Percentiles rank a stretch among this genome's conserved stretches.
Conservation (phyloP, 1,140 invertebrate genomes). For the Octopus bimaculoides region DNA sequence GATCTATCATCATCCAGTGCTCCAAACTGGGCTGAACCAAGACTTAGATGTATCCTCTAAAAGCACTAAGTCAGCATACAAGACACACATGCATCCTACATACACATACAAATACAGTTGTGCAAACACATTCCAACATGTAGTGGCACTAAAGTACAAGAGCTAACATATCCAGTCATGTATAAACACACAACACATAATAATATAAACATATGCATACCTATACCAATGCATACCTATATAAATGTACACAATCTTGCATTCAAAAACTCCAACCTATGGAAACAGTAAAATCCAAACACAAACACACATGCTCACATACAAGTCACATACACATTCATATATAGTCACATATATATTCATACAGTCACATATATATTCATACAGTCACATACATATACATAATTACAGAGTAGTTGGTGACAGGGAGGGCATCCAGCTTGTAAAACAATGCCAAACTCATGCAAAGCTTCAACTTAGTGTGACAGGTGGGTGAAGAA, state of each 20-base stretch:
- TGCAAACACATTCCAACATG: no score
- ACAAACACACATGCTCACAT: not conserved
- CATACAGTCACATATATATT: not conserved
- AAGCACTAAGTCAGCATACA: not conserved
- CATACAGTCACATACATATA: not conserved
- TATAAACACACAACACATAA: constrained; percentile 14
- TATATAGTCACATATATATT: not conserved
- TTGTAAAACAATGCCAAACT: no score
- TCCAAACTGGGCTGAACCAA: not conserved
- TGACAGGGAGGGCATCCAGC: no score
- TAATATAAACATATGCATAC: not conserved
- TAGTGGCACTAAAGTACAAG: no score
- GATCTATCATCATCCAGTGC: not conserved
- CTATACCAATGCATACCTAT: not conserved
- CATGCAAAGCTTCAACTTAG: no score
- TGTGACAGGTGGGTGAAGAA: no score
- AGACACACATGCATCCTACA: no score
- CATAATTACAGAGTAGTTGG: not conserved
- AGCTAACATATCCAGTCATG: constrained; percentile 14
- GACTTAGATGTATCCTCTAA: not conserved
- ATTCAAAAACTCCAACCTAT: not conserved
- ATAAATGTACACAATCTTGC: not conserved
- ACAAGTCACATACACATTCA: constrained; percentile 4
- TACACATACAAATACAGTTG: no score
- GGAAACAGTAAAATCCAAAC: no score